phyloP scores from a whole-genome alignment of 2,797 vertebrate genomes.

The Moxostoma hubbsi region DNA sequence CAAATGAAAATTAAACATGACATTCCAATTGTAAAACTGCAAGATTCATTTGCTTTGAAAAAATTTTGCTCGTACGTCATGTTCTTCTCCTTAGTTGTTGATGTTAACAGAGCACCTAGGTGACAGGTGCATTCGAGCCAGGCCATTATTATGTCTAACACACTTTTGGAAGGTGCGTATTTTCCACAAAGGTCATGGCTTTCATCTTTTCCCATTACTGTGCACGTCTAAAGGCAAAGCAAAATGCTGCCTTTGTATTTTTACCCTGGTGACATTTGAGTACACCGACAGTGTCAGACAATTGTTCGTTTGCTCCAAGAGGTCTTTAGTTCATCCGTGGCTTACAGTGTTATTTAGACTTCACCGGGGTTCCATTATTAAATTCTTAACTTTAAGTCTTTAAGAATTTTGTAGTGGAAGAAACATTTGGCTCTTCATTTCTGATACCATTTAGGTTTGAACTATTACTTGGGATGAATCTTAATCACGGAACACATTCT shows the following conservation, averaged over 20 bases:
- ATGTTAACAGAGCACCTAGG: slow-evolving; percentile 27
- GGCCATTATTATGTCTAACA: slow-evolving; percentile 23
- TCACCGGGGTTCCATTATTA: slow-evolving; percentile 18
- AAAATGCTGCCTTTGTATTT: slow-evolving; percentile 26
- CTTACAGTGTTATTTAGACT: slow-evolving; percentile 17
- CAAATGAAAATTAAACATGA: background rate
- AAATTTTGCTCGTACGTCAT: background rate
- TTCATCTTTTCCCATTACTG: slow-evolving; percentile 46
- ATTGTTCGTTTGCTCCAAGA: slow-evolving; percentile 33
- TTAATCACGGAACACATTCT: too few species aligned
- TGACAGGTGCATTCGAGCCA: slow-evolving; percentile 26
- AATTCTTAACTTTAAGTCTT: too few species aligned
- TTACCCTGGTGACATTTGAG: slow-evolving; percentile 36
- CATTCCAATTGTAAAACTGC: background rate
- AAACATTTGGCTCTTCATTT: too few species aligned
- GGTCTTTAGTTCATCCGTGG: background rate
- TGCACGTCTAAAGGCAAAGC: slow-evolving; percentile 28
- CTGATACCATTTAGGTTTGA: too few species aligned
- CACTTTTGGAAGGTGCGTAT: slow-evolving; percentile 20
- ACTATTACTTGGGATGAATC: too few species aligned
- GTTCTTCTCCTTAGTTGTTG: slow-evolving; percentile 10
- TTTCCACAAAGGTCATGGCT: slow-evolving; percentile 2
- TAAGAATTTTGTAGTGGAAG: too few species aligned
- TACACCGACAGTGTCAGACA: slow-evolving; percentile 5
- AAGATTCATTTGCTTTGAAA: slow-evolving; percentile 1